A percentile compares a stretch with the other conserved stretches of the same genome.
Conservation (phyloP, 2,113 vertebrate species). For the Nanorana parkeri region DNA sequence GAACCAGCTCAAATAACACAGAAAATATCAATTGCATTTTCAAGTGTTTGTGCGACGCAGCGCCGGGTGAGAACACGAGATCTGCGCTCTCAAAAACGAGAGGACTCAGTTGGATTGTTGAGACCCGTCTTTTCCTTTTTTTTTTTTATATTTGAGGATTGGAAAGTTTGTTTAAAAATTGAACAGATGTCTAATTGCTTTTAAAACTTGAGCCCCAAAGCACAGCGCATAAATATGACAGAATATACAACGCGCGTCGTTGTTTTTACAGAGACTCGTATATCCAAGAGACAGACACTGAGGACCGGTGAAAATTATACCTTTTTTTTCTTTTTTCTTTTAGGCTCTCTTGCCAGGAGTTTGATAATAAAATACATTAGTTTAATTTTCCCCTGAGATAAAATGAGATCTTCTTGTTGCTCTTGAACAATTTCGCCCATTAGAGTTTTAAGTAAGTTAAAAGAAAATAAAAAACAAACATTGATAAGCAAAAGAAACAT, state of each 20-base stretch:
- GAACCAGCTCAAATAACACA: too few relatives aligned
- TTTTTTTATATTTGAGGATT: slow-evolving; percentile 12
- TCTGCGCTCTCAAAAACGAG: background rate
- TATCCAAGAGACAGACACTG: background rate
- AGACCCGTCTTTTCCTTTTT: background rate
- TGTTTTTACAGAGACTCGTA: slow-evolving; percentile 8
- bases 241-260: slow-evolving; percentile 4
- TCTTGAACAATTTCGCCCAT: too few relatives aligned
- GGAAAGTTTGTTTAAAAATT: slow-evolving; percentile 54
- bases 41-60: too few relatives aligned
- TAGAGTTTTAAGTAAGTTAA: too few relatives aligned
- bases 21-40: too few relatives aligned
- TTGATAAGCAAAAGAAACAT: too few relatives aligned
- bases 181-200: slow-evolving; percentile 55
- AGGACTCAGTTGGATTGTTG: slow-evolving; percentile 14
- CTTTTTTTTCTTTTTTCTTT: too few relatives aligned
- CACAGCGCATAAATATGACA: slow-evolving; percentile 52
- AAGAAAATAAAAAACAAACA: too few relatives aligned
- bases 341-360: too few relatives aligned
- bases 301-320: background rate
- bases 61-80: background rate
- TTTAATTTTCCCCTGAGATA: background rate
- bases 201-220: slow-evolving; percentile 47
- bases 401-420: too few relatives aligned
- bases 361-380: background rate